A percentile compares a stretch with the other conserved stretches of the same genome.
phyloP scores from a whole-genome alignment of 2,888 invertebrate genomes.

The Conomelus anceps region DNA sequence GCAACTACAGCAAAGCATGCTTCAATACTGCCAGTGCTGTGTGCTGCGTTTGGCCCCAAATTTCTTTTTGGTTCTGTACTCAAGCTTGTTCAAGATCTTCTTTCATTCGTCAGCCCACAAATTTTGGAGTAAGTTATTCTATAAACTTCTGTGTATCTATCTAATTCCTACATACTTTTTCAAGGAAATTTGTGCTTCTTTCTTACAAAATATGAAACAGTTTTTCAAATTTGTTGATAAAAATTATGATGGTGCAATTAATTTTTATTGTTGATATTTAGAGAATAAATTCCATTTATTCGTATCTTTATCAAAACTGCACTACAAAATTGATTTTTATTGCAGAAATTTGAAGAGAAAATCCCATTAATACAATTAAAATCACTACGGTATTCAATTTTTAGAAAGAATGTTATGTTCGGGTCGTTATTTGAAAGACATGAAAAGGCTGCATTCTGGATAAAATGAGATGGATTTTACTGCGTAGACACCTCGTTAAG shows the following conservation, averaged over 20 bases:
- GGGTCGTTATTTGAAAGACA: too few relatives aligned
- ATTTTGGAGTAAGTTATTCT: constrained; percentile 62
- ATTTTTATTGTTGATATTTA: too few relatives aligned
- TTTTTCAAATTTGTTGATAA: background rate
- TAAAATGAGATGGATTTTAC: too few relatives aligned
- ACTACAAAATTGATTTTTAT: background rate
- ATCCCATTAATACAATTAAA: too few relatives aligned
- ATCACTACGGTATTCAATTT: too few relatives aligned
- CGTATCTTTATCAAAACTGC: background rate
- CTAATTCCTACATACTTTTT: constrained; percentile 7
- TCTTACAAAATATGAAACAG: background rate
- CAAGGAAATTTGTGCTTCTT: background rate
- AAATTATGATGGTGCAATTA: too few relatives aligned
- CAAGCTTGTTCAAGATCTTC: constrained; percentile 72
- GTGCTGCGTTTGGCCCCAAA: constrained; percentile 79
- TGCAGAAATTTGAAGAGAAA: too few relatives aligned
- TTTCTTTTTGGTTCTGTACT: constrained; percentile 79
- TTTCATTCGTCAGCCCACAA: constrained; percentile 87
- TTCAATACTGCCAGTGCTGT: constrained; percentile 76
- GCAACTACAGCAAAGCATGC: constrained; percentile 54
- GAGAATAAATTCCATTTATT: too few relatives aligned
- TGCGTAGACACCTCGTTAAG: too few relatives aligned
- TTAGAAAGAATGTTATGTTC: too few relatives aligned
- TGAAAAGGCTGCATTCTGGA: too few relatives aligned
- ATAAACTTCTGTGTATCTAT: background rate